A percentile compares a stretch with the other conserved stretches of the same genome.
Conservation (phyloP, 2,113 vertebrate genomes). For the Psammodynastes pulverulentus region DNA sequence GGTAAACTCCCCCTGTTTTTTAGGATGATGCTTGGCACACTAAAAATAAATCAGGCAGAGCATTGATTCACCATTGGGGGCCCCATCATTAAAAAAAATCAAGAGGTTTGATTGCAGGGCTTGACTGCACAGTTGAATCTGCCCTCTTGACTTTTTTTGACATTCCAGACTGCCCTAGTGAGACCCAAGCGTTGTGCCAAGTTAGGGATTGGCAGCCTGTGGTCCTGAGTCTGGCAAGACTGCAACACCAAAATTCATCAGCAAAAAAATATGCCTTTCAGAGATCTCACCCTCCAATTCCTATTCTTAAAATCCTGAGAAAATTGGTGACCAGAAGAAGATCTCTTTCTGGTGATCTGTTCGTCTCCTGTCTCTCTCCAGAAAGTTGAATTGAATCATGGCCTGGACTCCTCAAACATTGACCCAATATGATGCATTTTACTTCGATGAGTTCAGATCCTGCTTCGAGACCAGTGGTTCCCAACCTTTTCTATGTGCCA, state of each 20-base stretch:
- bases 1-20: not conserved
- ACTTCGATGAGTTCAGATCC: not conserved
- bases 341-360: not conserved
- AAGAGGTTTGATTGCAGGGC: not conserved
- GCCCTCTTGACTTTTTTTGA: not conserved
- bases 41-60: not conserved
- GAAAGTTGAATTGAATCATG: not conserved
- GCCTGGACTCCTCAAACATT: not conserved
- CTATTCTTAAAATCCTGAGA: not conserved
- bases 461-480: not conserved
- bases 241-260: not conserved
- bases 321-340: not conserved
- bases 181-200: not conserved
- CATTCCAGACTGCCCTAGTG: not conserved
- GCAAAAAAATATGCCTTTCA: not conserved
- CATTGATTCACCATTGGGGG: not conserved
- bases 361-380: not conserved
- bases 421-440: not conserved
- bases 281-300: not conserved
- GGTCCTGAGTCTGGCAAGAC: too few species aligned
- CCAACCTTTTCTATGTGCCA: too few species aligned
- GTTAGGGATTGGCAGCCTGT: not conserved
- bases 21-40: not conserved
- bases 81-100: not conserved
- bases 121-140: not conserved